phyloP scores from a whole-genome alignment of 1,140 invertebrate genomes.

The Magallana angulata region DNA sequence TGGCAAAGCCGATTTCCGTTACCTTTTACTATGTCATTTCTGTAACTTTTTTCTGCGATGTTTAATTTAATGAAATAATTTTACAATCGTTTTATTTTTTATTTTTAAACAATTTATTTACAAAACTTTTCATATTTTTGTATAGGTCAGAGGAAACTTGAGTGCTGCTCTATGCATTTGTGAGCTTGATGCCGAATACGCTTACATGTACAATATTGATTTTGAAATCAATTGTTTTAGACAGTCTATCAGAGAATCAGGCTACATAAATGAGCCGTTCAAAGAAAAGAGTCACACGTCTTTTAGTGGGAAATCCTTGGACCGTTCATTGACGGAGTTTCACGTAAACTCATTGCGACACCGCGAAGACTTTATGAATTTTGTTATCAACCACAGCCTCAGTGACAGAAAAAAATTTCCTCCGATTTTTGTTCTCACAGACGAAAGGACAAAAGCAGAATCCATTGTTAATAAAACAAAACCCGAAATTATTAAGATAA shows the following conservation, averaged over 20 bases:
- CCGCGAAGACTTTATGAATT: background rate
- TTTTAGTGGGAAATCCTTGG: background rate
- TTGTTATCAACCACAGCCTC: background rate
- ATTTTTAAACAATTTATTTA: too few species aligned
- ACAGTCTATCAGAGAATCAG: background rate
- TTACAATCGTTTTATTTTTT: too few species aligned
- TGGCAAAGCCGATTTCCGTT: too few species aligned
- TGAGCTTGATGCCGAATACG: background rate
- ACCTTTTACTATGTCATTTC: too few species aligned
- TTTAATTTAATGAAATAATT: too few species aligned
- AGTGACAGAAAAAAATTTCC: background rate
- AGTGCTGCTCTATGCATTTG: background rate
- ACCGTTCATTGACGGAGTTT: background rate
- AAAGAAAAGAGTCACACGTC: background rate
- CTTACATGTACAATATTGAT: conserved; percentile 1
- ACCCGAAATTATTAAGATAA: background rate
- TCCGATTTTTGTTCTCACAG: background rate
- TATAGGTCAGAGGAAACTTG: background rate
- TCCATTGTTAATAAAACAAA: conserved; percentile 8
- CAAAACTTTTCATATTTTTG: background rate
- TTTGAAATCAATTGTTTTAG: background rate
- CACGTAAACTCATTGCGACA: background rate
- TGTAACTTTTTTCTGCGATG: too few species aligned
- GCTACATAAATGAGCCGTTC: background rate
- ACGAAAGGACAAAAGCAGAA: background rate